Evolutionary conservation across 2,797 vertebrate species (phyloP).

Genomic region (Acanthurus lineatus): DNA sequence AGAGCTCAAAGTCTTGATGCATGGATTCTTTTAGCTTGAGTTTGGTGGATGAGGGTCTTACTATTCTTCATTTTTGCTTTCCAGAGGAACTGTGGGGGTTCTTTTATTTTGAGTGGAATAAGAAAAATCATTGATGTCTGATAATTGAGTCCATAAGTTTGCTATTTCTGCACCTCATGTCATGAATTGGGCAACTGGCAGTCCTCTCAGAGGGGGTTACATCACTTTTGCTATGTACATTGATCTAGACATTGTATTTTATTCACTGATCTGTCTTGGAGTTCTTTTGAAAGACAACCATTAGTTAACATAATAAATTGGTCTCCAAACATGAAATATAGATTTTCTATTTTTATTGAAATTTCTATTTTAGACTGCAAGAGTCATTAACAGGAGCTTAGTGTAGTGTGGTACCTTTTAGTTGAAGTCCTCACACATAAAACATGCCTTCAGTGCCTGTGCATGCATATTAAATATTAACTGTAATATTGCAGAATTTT

Average conservation of each 20-base stretch:
- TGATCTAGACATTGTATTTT: constrained; percentile 54
- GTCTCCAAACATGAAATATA: constrained; percentile 40
- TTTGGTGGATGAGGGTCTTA: constrained; percentile 50
- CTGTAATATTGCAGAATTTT: constrained; percentile 5
- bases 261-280: constrained; percentile 48
- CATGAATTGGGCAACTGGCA: constrained; percentile 40
- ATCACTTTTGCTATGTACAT: constrained; percentile 50
- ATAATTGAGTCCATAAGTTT: constrained; percentile 52
- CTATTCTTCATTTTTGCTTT: constrained; percentile 32
- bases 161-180: constrained; percentile 43
- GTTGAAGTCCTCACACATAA: constrained; percentile 11
- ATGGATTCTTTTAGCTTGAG: constrained; percentile 71
- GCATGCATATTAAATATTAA: constrained; percentile 37
- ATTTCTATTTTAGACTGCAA: constrained; percentile 17
- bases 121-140: constrained; percentile 23
- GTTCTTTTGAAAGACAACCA: constrained; percentile 38
- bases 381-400: constrained; percentile 15
- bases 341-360: constrained; percentile 34
- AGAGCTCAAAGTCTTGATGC: constrained; percentile 74
- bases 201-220: constrained; percentile 40
- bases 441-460: constrained; percentile 19
- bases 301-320: constrained; percentile 52
- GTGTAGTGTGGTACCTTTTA: constrained; percentile 21
- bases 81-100: constrained; percentile 4
- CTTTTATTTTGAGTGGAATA: constrained; percentile 47